Percentiles rank a stretch among this genome's conserved stretches.
phyloP scores from a whole-genome alignment of 2,797 vertebrate species.

The Hydrolagus colliei region DNA sequence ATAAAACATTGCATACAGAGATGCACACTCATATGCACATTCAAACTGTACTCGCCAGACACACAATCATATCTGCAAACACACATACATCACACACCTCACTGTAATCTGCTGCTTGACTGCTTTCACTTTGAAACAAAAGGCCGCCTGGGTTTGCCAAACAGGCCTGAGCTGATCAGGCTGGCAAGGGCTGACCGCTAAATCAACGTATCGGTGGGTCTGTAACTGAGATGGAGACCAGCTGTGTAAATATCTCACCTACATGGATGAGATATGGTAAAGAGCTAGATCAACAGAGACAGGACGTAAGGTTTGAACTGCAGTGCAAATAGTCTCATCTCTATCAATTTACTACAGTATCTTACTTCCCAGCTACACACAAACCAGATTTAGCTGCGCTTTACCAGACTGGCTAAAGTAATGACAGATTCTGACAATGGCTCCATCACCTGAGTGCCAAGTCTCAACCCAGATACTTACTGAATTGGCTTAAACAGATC shows the following conservation, averaged over 20 bases:
- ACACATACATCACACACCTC: not conserved
- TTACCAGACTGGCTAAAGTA: too few relatives aligned
- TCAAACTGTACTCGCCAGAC: too few relatives aligned
- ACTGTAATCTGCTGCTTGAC: not conserved
- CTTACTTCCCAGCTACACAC: too few relatives aligned
- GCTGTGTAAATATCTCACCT: conserved; percentile 9
- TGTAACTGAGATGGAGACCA: not conserved
- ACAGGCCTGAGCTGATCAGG: not conserved
- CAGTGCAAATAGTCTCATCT: not conserved
- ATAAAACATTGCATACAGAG: too few relatives aligned
- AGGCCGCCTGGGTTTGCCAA: not conserved
- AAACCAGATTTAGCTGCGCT: too few relatives aligned
- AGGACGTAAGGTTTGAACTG: not conserved
- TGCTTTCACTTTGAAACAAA: not conserved
- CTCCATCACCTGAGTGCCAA: too few relatives aligned
- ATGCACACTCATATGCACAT: too few relatives aligned
- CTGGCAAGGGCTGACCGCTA: not conserved
- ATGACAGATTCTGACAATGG: too few relatives aligned
- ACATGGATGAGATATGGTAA: not conserved
- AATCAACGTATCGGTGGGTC: not conserved
- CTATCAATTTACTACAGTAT: too few relatives aligned
- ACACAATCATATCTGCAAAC: too few relatives aligned
- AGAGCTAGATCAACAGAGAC: not conserved
- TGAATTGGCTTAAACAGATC: too few relatives aligned
- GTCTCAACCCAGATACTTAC: too few relatives aligned